phyloP scores from a whole-genome alignment of 2,113 vertebrate species.

The Apistogramma diplotaenia region DNA sequence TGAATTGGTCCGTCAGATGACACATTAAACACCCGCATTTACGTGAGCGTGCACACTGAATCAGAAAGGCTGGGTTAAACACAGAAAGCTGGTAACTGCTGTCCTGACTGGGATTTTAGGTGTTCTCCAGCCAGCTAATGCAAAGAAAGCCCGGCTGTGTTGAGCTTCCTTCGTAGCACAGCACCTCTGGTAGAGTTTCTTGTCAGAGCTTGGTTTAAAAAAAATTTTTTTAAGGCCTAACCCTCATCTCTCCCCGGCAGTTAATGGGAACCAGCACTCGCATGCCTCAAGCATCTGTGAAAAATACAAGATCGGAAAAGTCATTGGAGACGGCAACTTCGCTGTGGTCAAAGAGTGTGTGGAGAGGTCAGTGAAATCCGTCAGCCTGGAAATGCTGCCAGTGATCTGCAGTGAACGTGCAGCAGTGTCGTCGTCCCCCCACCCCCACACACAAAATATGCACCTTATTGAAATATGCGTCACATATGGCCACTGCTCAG shows the following conservation, averaged over 20 bases:
- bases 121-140: background rate
- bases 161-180: too few relatives aligned
- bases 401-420: background rate
- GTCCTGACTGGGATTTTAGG: background rate
- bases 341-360: conserved; percentile 95
- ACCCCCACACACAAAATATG: too few relatives aligned
- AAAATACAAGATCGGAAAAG: conserved; percentile 93
- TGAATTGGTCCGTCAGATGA: background rate
- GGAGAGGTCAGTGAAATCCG: conserved; percentile 81
- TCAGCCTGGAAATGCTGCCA: background rate
- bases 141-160: background rate
- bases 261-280: conserved; percentile 88
- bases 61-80: background rate
- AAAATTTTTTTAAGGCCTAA: background rate
- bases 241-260: conserved; percentile 55
- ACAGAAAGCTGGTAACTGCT: background rate
- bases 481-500: background rate
- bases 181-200: background rate
- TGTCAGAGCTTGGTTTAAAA: background rate
- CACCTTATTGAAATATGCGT: background rate
- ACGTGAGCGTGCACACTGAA: background rate
- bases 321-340: conserved; percentile 98
- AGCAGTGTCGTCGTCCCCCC: background rate
- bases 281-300: conserved; percentile 82
- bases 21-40: background rate